Evolutionary conservation across 37 sponge, comb jelly and placozoan species (phyloP).

Genomic region (Theonella swinhoei): DNA sequence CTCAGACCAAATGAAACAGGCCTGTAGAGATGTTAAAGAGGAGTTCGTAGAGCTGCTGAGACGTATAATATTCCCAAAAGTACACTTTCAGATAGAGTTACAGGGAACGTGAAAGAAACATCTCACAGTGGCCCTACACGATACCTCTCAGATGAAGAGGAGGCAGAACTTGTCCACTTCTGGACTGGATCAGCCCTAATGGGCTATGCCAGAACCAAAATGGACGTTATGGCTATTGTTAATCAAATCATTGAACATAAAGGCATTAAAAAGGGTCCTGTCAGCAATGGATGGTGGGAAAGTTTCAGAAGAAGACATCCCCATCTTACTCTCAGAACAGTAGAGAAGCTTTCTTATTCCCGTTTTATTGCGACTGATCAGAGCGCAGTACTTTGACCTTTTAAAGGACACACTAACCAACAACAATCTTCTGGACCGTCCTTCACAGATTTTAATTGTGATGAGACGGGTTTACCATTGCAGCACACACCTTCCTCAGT

Average conservation of each 20-base stretch:
- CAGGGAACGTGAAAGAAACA: not conserved
- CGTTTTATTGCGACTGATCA: not conserved
- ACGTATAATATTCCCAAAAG: not conserved
- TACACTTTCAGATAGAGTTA: not conserved
- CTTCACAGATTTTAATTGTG: constrained; percentile 46
- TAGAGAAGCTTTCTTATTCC: not conserved
- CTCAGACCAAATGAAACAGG: no score
- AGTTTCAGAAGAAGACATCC: not conserved
- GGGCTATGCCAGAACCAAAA: not conserved
- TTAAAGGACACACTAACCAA: not conserved
- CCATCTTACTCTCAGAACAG: not conserved
- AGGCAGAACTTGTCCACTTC: not conserved
- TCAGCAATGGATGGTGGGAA: no score
- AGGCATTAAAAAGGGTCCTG: no score
- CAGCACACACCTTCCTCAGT: not conserved
- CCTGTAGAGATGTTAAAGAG: no score
- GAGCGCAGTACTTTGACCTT: not conserved
- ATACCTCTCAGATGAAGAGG: not conserved
- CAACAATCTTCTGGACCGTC: constrained; percentile 41
- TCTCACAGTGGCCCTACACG: not conserved
- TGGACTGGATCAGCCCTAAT: not conserved
- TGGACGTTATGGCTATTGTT: not conserved
- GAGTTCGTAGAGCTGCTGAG: not conserved
- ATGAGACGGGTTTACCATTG: constrained; percentile 39
- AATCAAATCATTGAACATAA: no score